Evolutionary conservation across 2,888 invertebrate genomes (phyloP), one percentile per base, ranked within the genome.

Genomic region (Nebria brevicollis): DNA sequence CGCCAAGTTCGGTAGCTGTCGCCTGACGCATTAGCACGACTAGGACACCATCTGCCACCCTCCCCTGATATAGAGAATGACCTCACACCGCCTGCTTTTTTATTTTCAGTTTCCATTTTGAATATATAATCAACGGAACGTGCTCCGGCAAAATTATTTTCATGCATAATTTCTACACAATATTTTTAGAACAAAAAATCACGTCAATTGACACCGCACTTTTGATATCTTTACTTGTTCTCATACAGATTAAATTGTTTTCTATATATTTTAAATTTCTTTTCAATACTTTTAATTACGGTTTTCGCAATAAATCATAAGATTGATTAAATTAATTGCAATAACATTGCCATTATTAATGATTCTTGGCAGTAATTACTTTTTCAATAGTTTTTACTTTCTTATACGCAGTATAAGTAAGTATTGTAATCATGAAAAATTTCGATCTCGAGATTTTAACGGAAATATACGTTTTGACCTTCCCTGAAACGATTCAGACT

Each of bases 51-150:
- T 41, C 74, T 68, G 74, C 66, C 25, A 20, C 74, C 20, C 20
- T 1, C 68, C 54, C 42, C 64, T 81, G 76, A 81, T 81, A 81
- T 81, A 81, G 42, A 66, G 77, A 77, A 81, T 81, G 77, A 81
- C 81, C 77, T 73, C 68, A 73, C 54, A 54, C 76, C 68, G 73
- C 72, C 42, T 66, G 77, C 81, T 66, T 81, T 81, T 81, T 81
- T 81, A 81, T 81, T 81, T 81, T 81, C 81, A 81, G 81, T 81
- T 81, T 76, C 77, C 81, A 81, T 81, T 81, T 81, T 81, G 81
- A 81, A 81, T 81, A 81, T 73, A 68, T 81, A 81, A 81, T 81
- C 76, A 81, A 66, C 25, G 43, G 42, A 81, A 81, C 81, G 81
- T 77, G 81, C 81, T 66, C 54, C 77, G 54, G 73, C 77, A 72